Base-by-base conservation (phyloP, 1,140 invertebrate genomes). In the Vanessa atalanta region DNA sequence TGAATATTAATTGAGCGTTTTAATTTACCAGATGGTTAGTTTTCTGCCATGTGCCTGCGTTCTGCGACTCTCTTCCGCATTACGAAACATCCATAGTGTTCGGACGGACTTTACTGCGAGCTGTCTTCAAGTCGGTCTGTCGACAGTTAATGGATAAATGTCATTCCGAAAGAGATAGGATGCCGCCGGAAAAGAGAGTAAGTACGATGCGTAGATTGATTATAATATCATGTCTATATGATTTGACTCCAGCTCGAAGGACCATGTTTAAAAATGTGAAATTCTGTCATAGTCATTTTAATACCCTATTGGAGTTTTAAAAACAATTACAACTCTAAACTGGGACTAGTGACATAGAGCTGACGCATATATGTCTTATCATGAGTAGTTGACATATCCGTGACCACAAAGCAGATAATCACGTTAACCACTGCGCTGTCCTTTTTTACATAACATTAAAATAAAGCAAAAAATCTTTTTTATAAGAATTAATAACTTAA, bases 41-140 rank as follows among this genome's bases (percentile, higher is more conserved):
- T 14, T 99, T 98, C 85, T 99, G 98, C 84, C 97, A 98, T 91
- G 97, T 99, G 6, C 98, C 98, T 14, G 96, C 97, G 11, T 98
- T 99, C 88, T 99, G 98, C 85, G 98, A 99, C 91, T 98, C 98
- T 5, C 90, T 99, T 43, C 95, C 95, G 0, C 97, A 98, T 88
- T 97, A 96, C 83, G 98, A 99, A 65, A 98, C 97, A 0, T 97
- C 98, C 0, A 90, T 96, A 8, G 97, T 98, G 6, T 99, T 99
- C 93, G 98, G 98, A 0, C 94, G 96, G 23, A 97, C 96, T 0
- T 92, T 99, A 23, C 93, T 99, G 1, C 94, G 96, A 23, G 97
- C 97, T 8, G 96, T 99, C 0, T 99, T 98, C 86, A 96, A 93
- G 84, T 97, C 97, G 15, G 96, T 99, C 75, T 96, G 96, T n/a